phyloP scores from a whole-genome alignment of 2,888 invertebrate species.

The Chorisops tibialis region DNA sequence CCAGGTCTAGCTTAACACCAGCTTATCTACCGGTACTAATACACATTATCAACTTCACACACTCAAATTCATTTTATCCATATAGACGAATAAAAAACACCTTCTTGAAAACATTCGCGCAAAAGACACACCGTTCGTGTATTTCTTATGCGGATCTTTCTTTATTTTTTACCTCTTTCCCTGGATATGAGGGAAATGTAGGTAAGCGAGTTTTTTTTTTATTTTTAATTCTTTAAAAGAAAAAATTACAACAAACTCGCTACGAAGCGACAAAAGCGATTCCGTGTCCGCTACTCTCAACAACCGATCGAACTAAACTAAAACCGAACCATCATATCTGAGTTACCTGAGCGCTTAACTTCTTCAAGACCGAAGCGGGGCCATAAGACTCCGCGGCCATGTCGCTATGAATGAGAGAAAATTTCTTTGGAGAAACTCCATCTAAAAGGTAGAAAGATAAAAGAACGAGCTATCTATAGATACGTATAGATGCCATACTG shows the following conservation, averaged over 20 bases:
- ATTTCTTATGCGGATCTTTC: conserved; percentile 26
- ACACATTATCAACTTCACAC: neutral
- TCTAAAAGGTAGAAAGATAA: conserved; percentile 5
- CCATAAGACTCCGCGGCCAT: neutral
- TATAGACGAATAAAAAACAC: neutral
- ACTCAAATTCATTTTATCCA: neutral
- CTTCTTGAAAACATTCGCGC: conserved; percentile 21
- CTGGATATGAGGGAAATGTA: conserved; percentile 18
- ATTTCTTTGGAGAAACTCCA: conserved; percentile 19
- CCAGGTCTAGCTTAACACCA: neutral
- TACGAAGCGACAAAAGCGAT: conserved; percentile 14
- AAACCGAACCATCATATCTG: neutral
- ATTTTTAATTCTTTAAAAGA: neutral
- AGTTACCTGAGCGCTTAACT: conserved; percentile 5
- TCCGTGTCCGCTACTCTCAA: conserved; percentile 2
- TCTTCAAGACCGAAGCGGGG: neutral
- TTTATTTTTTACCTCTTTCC: conserved; percentile 25
- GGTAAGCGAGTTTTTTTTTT: conserved; percentile 18
- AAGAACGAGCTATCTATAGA: too few relatives aligned
- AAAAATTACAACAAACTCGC: neutral
- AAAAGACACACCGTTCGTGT: conserved; percentile 16
- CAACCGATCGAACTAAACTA: conserved; percentile 10
- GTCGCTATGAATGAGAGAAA: conserved; percentile 6
- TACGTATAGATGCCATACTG: conserved; percentile 11
- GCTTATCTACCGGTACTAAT: conserved; percentile 14